Base-by-base conservation (phyloP, 2,797 vertebrate genomes). In the Karalla daura region DNA sequence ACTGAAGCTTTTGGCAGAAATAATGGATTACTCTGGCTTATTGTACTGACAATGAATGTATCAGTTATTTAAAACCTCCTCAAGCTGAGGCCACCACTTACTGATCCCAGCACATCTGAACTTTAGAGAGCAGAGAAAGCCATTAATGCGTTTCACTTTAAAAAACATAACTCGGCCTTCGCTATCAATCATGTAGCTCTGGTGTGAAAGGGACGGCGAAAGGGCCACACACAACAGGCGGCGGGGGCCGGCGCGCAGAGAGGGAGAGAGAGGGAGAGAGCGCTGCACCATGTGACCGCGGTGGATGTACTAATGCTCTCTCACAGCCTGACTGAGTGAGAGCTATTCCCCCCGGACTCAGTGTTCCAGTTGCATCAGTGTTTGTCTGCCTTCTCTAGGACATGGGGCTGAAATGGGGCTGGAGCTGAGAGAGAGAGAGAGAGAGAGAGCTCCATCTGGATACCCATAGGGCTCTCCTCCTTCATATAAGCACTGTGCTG, bases 321-420 rank as follows among this genome's bases (percentile, higher is more conserved):
- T 91, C 81, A 83, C 64, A 70, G 84, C 66, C 85, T 77, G 79
- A 79, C 85, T 77, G 79, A 79, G 83, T 73, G 83, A 88, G 84
- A 82, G 85, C 76, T 77, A 80, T 85, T 88, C 89, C 86, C 92
- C 61, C 46, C n/a, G 68, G 86, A 91, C 78, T 72, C 71, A 32
- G 69, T 92, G 91, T 81, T 93, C 89, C 80, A 88, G 76, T 91
- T 93, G 83, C 81, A 82, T 90, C 80, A 66, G 68, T 84, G 84
- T 88, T 83, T 82, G 82, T 84, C 72, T 75, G 83, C 77, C 59
- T 83, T 84, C 72, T 80, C 72, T 46, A 82, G 80, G 78, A 89
- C 86, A 59, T 65, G 47, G 74, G 68, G 77, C 73, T 88, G 71
- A 85, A 86, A 84, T 60, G 65, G 73, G 82, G 80, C 77, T 81